Evolutionary conservation across 2,113 vertebrate genomes (phyloP).

Genomic region (Chrysemys picta): DNA sequence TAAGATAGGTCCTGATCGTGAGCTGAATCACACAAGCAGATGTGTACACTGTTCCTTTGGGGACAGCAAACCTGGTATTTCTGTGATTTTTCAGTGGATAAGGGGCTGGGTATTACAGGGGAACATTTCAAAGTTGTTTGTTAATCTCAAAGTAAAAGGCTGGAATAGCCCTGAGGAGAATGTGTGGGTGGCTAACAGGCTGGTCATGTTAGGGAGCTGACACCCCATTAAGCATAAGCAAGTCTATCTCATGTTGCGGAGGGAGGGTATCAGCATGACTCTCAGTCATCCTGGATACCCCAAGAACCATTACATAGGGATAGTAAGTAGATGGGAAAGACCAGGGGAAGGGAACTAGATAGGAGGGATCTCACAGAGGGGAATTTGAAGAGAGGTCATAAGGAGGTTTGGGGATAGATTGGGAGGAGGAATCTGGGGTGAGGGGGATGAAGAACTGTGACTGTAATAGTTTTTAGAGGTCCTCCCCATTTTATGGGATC

Average conservation of each 20-base stretch:
- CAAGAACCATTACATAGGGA: background rate
- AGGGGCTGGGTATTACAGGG: background rate
- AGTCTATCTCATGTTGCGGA: background rate
- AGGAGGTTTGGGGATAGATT: background rate
- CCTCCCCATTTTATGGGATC: background rate
- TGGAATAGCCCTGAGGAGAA: background rate
- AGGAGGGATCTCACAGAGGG: background rate
- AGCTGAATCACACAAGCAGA: background rate
- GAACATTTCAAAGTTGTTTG: background rate
- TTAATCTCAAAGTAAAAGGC: background rate
- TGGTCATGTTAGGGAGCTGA: background rate
- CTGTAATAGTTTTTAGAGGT: background rate
- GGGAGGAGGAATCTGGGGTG: background rate
- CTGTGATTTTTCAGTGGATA: background rate
- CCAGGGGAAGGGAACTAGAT: background rate
- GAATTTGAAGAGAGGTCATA: background rate
- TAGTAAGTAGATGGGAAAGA: background rate
- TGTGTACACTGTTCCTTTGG: background rate
- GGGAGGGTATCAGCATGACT: background rate
- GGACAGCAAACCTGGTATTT: background rate
- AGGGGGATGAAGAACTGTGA: background rate
- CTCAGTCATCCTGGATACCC: background rate
- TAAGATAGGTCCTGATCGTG: background rate
- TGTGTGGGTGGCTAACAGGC: background rate
- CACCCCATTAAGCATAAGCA: background rate